Evolutionary conservation across 1,140 invertebrate species (phyloP), one percentile per base, ranked within the genome.

Genomic region (Drosophila rhopaloa): DNA sequence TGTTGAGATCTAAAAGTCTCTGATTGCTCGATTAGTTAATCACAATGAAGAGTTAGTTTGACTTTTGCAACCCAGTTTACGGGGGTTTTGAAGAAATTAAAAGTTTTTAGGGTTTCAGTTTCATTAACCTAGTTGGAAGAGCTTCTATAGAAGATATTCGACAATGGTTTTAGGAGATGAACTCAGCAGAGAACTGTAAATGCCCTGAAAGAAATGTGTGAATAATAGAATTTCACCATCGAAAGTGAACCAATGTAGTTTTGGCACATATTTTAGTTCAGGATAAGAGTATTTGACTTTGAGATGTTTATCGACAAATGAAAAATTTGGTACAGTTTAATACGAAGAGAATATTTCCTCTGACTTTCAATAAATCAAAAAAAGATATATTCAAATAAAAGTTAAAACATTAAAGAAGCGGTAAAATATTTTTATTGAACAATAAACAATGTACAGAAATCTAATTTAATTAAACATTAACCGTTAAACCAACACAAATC

Each of bases 1-100:
- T 79, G 38, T 65, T 29, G 40, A 61, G 61, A 82, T 70, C n/a
- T 83, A 75, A 60, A 68, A 56, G 53, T 11, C 16, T 50, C 9
- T 47, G 48, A 68, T 78, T 51, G 60, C 51, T 57, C 71, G 76
- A 86, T 85, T 85, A 84, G 58, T 76, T 81, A 68, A 77, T 66
- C 71, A 46, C 50, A 66, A 54, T 57, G 40, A 40, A 66, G 53
- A 75, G 41, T 75, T 41, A 32, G 37, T 58, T 44, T 14, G 59
- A 38, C 51, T 53, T 59, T 61, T 59, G 76, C 53, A 76, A 76
- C 72, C 61, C 32, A 76, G 48, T 55, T 67, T 54, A 37, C 14
- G 37, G 10, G 38, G 24, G 5, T 38, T 27, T 55, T 14, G 29
- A 59, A 75, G 56, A 85, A 85, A 83, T 83, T 83, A 76, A 65